Evolutionary conservation across 2,113 vertebrate genomes (phyloP).

Genomic region (Xiphorhynchus elegans): DNA sequence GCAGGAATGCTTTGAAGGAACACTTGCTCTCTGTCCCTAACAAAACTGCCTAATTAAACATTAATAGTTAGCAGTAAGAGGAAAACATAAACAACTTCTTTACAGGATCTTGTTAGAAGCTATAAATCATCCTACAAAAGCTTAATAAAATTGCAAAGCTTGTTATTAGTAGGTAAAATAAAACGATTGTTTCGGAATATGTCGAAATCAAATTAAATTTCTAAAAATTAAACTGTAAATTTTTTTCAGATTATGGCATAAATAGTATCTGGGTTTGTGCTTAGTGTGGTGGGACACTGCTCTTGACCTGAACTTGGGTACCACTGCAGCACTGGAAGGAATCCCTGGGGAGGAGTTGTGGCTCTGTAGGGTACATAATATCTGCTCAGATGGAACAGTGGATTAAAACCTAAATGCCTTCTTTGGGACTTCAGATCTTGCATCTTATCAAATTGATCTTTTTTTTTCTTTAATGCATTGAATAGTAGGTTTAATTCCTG

Average conservation of each 20-base stretch:
- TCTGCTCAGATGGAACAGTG: neutral
- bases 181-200: neutral
- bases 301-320: neutral
- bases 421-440: neutral
- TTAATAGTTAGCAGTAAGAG: neutral
- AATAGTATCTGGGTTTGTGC: neutral
- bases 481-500: neutral
- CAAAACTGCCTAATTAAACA: neutral
- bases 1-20: neutral
- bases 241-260: neutral
- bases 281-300: neutral
- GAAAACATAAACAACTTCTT: neutral
- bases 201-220: neutral
- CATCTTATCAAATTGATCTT: neutral
- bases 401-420: neutral
- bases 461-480: neutral
- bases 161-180: neutral
- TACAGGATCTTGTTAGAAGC: neutral
- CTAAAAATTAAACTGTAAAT: fast-evolving
- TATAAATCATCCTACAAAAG: neutral
- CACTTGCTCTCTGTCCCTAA: neutral
- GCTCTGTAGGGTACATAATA: neutral
- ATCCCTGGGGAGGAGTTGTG: neutral
- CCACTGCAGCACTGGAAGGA: neutral
- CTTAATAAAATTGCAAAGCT: neutral